Evolutionary conservation across 2,888 invertebrate genomes (phyloP).

Genomic region (Plemyria rubiginata): DNA sequence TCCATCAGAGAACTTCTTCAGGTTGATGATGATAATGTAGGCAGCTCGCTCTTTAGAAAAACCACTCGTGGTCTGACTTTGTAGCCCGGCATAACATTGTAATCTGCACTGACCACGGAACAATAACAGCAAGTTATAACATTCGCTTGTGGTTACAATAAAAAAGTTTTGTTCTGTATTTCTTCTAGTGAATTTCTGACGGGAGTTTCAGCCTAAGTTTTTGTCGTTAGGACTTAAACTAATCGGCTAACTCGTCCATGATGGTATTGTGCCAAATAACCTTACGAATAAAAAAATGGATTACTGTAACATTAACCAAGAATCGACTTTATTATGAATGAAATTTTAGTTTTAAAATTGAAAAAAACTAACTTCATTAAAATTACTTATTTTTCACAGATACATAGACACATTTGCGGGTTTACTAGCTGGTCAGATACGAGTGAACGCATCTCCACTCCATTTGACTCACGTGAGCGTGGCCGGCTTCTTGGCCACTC

Average conservation of each 20-base stretch:
- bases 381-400: conserved; percentile 73
- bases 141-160: not conserved
- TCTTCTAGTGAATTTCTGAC: not conserved
- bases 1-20: too few species aligned
- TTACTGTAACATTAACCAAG: too few species aligned
- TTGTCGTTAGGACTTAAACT: too few species aligned
- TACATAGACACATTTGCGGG: conserved; percentile 97
- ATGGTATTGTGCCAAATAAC: too few species aligned
- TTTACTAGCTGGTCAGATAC: conserved; percentile 93
- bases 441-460: conserved; percentile 94
- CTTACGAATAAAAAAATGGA: too few species aligned
- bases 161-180: not conserved
- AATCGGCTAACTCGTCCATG: too few species aligned
- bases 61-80: too few species aligned
- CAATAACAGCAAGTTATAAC: not conserved
- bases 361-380: too few species aligned
- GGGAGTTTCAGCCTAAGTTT: not conserved
- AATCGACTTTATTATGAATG: too few species aligned
- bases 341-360: too few species aligned
- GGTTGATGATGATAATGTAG: too few species aligned
- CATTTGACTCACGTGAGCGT: conserved; percentile 94
- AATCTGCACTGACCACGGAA: not conserved
- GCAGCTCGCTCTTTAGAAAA: too few species aligned
- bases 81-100: not conserved
- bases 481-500: conserved; percentile 92